Percentiles rank a stretch among this genome's conserved stretches.
phyloP scores from a whole-genome alignment of 2,113 vertebrate genomes.

The Emydocephalus ijimae region DNA sequence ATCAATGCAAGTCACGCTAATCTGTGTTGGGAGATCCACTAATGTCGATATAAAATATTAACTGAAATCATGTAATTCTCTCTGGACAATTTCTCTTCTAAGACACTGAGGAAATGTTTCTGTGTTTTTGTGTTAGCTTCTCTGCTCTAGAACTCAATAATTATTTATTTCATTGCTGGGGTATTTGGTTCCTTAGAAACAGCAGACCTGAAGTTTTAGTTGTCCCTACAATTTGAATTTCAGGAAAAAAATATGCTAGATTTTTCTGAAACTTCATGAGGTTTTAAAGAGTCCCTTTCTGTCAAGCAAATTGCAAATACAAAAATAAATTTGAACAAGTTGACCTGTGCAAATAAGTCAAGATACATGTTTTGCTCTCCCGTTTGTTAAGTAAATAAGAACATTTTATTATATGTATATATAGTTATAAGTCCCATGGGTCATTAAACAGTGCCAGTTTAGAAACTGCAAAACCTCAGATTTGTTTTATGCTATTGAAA shows the following conservation, averaged over 20 bases:
- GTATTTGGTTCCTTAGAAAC: neutral
- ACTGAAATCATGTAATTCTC: neutral
- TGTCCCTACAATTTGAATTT: neutral
- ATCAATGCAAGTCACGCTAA: neutral
- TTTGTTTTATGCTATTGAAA: neutral
- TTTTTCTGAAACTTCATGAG: neutral
- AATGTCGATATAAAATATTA: neutral
- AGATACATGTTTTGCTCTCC: neutral
- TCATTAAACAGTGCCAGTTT: neutral
- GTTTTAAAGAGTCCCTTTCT: neutral
- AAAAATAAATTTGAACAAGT: neutral
- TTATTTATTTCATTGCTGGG: neutral
- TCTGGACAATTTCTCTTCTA: neutral
- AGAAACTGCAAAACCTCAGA: too few relatives aligned
- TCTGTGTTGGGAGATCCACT: neutral
- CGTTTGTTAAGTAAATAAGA: neutral
- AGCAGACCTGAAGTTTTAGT: neutral
- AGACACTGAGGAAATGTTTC: neutral
- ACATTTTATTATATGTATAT: neutral
- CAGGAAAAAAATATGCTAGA: neutral
- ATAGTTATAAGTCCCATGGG: neutral
- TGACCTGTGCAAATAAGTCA: neutral
- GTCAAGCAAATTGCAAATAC: neutral
- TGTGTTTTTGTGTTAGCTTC: neutral
- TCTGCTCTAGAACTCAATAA: neutral